Evolutionary conservation across 2,888 invertebrate genomes (phyloP).

Genomic region (Autographa pulchrina): DNA sequence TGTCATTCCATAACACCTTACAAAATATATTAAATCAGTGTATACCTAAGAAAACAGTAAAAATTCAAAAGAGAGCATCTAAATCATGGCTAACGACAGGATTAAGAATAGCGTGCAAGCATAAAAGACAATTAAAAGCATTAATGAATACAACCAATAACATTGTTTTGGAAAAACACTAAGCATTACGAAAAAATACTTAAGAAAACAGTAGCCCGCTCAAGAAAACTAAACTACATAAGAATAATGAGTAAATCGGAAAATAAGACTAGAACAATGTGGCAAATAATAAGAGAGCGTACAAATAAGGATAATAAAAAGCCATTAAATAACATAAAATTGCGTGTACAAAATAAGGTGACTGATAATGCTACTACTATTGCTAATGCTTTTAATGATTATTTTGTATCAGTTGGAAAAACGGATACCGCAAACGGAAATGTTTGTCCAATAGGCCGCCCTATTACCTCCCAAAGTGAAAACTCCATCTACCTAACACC

Average conservation of each 20-base stretch:
- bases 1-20: conserved; percentile 8
- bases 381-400: conserved; percentile 11
- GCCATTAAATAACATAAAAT: conserved; percentile 4
- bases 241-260: conserved; percentile 7
- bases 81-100: conserved; percentile 17
- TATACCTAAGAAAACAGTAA: conserved; percentile 9
- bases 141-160: conserved; percentile 7
- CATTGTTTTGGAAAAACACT: background rate
- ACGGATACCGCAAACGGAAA: background rate
- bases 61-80: conserved; percentile 3
- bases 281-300: conserved; percentile 16
- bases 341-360: conserved; percentile 1
- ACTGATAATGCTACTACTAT: conserved; percentile 6
- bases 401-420: conserved; percentile 5
- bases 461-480: background rate
- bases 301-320: conserved; percentile 18
- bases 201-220: conserved; percentile 6
- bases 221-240: conserved; percentile 16
- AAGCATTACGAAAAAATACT: conserved; percentile 3
- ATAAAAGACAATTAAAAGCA: conserved; percentile 16
- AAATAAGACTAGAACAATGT: conserved; percentile 14
- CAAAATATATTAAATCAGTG: conserved; percentile 10
- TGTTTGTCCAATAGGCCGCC: background rate
- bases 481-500: conserved; percentile 17
- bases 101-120: conserved; percentile 11